Evolutionary conservation across 2,888 invertebrate species (phyloP), one percentile per base, ranked within the genome.

Genomic region (Agriopis leucophaearia): DNA sequence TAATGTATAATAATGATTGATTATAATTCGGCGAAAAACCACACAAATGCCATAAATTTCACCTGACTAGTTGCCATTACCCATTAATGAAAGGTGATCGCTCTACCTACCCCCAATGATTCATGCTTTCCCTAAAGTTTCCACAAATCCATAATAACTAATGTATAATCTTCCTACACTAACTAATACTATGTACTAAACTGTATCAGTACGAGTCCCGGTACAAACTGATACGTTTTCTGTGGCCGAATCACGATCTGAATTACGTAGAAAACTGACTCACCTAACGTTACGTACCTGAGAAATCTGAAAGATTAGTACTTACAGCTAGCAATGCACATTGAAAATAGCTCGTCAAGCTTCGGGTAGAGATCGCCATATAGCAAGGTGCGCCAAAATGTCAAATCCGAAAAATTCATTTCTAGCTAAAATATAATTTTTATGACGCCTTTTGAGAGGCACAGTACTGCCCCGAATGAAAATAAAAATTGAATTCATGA

Each of bases 31-130:
- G 0, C 12, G 52, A 59, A 57, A 64, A 27, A 0, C 40, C 12
- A 40, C 48, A 47, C 36, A 51, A 56, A 63, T 27, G 6, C 58
- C 57, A 65, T 78, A 74, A 78, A 64, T 45, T 52, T 63, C 44
- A 42, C 66, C 58, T 52, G 58, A 72, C 55, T 47, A 51, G 44
- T 38, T 50, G 6, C 48, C 36, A 56, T 60, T 65, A 50, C 18
- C 59, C 47, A 38, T 47, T n/a, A 59, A 42, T 50, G 48, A 66
- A 69, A 76, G 70, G 72, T 73, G 74, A 74, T 70, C 51, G 75
- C 40, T 71, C 73, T 66, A 59, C 65, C 61, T 56, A 63, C 65
- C 63, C 58, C 47, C 67, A 65, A 71, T 80, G 75, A 79, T 70
- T 79, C 76, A 81, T 71, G 45, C 48, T 44, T 50, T 13, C 8